These are phyloP conservation scores for Himantopus leucocephalus DNA, from an alignment of 2,113 vertebrate species.

Conservation along the genomic window DNA sequence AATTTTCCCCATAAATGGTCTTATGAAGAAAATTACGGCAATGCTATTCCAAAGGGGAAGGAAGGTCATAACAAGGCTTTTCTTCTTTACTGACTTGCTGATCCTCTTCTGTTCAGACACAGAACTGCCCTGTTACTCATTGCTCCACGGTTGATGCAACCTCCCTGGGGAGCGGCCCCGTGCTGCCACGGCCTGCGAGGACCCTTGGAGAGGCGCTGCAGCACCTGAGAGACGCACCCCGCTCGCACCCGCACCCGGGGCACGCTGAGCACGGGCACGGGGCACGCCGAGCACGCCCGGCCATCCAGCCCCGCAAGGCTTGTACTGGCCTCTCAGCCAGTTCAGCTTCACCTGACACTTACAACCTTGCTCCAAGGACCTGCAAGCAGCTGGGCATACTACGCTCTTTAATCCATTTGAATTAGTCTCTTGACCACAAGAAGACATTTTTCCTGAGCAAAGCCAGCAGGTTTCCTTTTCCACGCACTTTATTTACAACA, in stretches of 20 bases:
- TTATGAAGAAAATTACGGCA: neutral
- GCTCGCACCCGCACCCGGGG: fast-evolving
- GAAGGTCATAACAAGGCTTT: neutral
- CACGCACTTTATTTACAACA: neutral
- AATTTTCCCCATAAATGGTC: neutral
- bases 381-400: neutral
- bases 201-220: neutral
- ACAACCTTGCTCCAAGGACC: neutral
- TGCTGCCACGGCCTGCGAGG: neutral
- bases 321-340: neutral
- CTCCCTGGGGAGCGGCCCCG: neutral
- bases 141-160: neutral
- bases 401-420: neutral
- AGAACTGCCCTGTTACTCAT: neutral
- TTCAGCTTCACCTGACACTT: neutral
- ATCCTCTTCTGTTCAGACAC: neutral
- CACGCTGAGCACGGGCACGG: fast-evolving
- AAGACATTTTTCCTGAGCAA: neutral
- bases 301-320: neutral
- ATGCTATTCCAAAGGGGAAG: neutral
- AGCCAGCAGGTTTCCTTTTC: neutral
- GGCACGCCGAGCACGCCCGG: fast-evolving
- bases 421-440: neutral
- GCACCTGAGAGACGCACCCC: neutral
- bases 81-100: neutral